Conservation (phyloP, 2,113 vertebrate genomes). For the Boulengeromyrus knoepffleri region DNA sequence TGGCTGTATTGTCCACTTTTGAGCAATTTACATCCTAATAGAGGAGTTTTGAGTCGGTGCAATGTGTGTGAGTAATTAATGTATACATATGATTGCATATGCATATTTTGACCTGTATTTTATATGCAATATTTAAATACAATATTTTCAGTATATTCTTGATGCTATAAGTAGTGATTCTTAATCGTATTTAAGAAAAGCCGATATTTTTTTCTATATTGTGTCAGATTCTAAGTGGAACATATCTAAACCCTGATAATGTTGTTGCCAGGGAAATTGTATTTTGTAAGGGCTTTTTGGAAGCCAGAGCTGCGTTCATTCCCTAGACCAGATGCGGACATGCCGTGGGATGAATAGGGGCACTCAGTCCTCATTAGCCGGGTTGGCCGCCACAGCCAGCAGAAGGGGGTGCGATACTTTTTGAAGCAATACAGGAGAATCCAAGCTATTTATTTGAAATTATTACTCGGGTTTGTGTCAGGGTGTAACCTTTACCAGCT, state of each 20-base stretch:
- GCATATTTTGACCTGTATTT: neutral
- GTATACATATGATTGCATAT: neutral
- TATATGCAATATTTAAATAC: too few relatives aligned
- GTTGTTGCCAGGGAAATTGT: neutral
- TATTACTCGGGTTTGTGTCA: neutral
- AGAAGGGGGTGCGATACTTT: neutral
- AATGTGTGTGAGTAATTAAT: neutral
- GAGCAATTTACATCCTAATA: neutral
- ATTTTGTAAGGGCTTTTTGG: neutral
- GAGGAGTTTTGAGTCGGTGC: neutral
- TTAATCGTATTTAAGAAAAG: neutral
- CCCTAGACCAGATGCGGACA: neutral
- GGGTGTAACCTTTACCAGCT: neutral
- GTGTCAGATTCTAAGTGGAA: neutral
- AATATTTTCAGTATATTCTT: neutral
- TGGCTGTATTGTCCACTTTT: neutral
- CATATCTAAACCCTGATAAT: neutral
- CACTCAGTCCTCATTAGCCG: neutral
- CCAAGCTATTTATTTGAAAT: neutral
- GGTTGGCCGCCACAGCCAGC: neutral
- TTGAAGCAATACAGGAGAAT: neutral
- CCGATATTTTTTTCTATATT: neutral
- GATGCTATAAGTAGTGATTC: neutral
- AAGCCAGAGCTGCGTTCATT: neutral
- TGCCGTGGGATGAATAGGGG: neutral